Evolutionary conservation across 1,140 invertebrate genomes (phyloP), one percentile per base, ranked within the genome.

Genomic region (Chlorops oryzae): DNA sequence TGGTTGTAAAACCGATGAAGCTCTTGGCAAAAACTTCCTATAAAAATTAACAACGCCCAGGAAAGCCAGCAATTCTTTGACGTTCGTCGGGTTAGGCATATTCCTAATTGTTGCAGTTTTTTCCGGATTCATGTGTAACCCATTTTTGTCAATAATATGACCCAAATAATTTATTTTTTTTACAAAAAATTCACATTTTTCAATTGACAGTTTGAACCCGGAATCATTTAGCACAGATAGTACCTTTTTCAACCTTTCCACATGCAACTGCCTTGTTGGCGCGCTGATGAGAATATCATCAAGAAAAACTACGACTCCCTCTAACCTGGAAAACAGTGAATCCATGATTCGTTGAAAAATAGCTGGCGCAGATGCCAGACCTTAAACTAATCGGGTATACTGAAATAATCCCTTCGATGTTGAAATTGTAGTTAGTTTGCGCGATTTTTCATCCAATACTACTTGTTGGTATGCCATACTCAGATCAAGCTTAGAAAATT

Each of bases 121-220:
- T 2, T 47, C 17, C 2, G 24, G 20, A 52, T 51, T 50, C 12
- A 50, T 58, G 7, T 55, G 49, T 40, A 66, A 46, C 0, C 62
- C 59, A 0, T 55, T 12, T 42, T 43, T 46, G 41, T 64, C 55
- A 40, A 73, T 62, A 3, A 53, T 38, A 49, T 67, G 61, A 5
- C 63, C 61, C 21, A 61, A 52, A 35, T 69, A 65, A 45, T 61
- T 56, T 15, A 63, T 51, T 45, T 46, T 49, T 15, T 56, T 50
- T 17, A 25, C 35, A 10, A 64, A 58, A 56, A 61, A 55, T 27
- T 52, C 18, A 23, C 59, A 51, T 42, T 52, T 55, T n/a, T 48
- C 32, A 27, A 41, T 32, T 48, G 59, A 54, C 3, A 63, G 52
- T 25, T 52, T 51, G 17, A 63, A 37, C 40, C 56, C 57, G 38